Percentiles rank a stretch among this genome's conserved stretches.
Conservation (phyloP, 2,797 vertebrate genomes). For the Muraenolepis orangiensis region DNA sequence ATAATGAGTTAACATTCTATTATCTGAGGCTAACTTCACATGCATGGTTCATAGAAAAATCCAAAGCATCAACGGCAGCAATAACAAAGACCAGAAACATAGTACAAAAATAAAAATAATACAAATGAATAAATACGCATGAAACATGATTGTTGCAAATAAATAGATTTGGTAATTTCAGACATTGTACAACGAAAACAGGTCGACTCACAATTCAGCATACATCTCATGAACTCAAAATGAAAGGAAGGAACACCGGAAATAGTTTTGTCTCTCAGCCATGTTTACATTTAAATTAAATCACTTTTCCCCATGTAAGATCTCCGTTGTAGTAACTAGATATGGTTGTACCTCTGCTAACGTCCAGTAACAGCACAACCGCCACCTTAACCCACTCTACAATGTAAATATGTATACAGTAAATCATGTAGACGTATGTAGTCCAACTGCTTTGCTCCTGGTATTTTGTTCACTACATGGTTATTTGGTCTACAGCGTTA, state of each 20-base stretch:
- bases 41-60: conserved; percentile 40
- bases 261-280: neutral
- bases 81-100: conserved; percentile 30
- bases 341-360: neutral
- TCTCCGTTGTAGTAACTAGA: neutral
- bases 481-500: neutral
- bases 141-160: conserved; percentile 49
- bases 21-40: conserved; percentile 35
- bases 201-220: conserved; percentile 56
- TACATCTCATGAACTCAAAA: conserved; percentile 27
- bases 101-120: conserved; percentile 68
- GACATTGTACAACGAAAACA: conserved; percentile 52
- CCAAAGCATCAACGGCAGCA: conserved; percentile 31
- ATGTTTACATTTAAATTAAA: no score
- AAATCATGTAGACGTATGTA: neutral
- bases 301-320: no score
- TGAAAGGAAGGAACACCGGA: conserved; percentile 34
- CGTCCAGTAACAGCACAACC: neutral
- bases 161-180: conserved; percentile 74
- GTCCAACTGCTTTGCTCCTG: neutral
- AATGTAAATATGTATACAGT: neutral
- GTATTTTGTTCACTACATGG: neutral
- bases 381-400: neutral
- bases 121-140: conserved; percentile 76
- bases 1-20: neutral